Base-by-base conservation (phyloP, 2,888 invertebrate species). In the Teleiodes luculella region DNA sequence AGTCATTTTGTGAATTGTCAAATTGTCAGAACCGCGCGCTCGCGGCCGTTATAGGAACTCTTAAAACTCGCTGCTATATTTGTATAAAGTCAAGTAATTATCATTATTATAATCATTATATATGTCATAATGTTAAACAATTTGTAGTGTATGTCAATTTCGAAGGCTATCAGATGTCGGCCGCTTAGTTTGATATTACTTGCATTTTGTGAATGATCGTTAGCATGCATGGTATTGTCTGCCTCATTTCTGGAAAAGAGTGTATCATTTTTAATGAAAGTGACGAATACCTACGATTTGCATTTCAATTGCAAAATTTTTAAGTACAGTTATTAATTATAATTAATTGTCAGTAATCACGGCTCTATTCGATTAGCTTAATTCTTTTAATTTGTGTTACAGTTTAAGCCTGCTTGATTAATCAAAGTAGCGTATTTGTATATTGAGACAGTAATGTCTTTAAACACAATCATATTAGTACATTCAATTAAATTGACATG, bases 31-130 rank as follows among this genome's bases (percentile, higher is more conserved):
- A 77, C 88, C 86, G 88, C 86, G 77, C 72, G 67, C 68, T 76
- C 76, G 86, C 89, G 88, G 86, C 88, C 92, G 87, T 89, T 90
- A 92, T 92, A 92, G 93, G 92, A 93, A 93, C 92, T 93, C 92
- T 92, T 89, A 92, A 93, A 92, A 93, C 93, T 93, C 93, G 93
- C 93, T 93, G 92, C 92, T 93, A 91, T 92, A 91, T 91, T 92
- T 91, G 91, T 92, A 92, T 91, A 92, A 91, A 91, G 89, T 91
- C 89, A 91, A 86, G 77, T 89, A 86, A 86, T 81, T 78, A 80
- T 86, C 84, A 83, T 86, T 86, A 81, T 83, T 82, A 82, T 87
- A 82, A 83, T 85, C 81, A 82, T 85, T 86, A 80, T 85, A 76
- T 74, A 85, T 83, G 80, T 83, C 85, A 82, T 87, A 85, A 86